Evolutionary conservation across 2,113 vertebrate genomes (phyloP).

Genomic region (Prionailurus bengalensis): DNA sequence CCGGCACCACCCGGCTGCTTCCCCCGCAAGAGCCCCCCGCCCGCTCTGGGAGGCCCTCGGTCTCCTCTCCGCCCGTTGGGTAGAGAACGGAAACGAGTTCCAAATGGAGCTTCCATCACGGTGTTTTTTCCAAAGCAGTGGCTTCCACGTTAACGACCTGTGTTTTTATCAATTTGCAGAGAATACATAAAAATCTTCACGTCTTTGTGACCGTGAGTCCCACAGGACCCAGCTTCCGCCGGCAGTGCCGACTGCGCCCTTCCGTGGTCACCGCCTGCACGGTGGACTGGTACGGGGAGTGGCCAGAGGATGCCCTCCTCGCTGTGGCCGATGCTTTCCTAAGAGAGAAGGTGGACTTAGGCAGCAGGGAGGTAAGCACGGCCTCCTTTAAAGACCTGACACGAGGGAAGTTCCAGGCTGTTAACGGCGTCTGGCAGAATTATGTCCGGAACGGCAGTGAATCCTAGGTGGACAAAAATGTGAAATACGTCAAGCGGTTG

Average conservation of each 20-base stretch:
- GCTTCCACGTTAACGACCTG: constrained; percentile 17
- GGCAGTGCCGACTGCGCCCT: constrained; percentile 77
- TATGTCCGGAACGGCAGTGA: neutral
- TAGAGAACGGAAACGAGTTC: neutral
- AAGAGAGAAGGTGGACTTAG: constrained; percentile 54
- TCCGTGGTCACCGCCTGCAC: constrained; percentile 85
- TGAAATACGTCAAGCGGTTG: neutral
- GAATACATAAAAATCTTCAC: constrained; percentile 83
- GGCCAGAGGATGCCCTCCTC: constrained; percentile 81
- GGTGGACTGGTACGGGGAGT: constrained; percentile 81
- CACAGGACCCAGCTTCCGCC: constrained; percentile 74
- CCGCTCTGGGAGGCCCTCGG: too few species aligned
- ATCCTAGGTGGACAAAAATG: neutral
- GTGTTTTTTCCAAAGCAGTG: neutral
- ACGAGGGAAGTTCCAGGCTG: neutral
- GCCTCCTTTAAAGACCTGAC: neutral
- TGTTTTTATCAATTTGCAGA: constrained; percentile 75
- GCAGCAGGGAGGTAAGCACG: constrained; percentile 64
- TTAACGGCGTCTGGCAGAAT: neutral
- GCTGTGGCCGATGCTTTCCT: constrained; percentile 79
- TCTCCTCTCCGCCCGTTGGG: too few species aligned
- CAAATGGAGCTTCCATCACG: neutral
- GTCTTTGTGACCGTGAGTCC: constrained; percentile 83
- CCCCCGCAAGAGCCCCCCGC: neutral
- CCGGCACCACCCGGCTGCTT: neutral